phyloP scores from a whole-genome alignment of 1,140 invertebrate genomes.

The Aphelinus certus region DNA sequence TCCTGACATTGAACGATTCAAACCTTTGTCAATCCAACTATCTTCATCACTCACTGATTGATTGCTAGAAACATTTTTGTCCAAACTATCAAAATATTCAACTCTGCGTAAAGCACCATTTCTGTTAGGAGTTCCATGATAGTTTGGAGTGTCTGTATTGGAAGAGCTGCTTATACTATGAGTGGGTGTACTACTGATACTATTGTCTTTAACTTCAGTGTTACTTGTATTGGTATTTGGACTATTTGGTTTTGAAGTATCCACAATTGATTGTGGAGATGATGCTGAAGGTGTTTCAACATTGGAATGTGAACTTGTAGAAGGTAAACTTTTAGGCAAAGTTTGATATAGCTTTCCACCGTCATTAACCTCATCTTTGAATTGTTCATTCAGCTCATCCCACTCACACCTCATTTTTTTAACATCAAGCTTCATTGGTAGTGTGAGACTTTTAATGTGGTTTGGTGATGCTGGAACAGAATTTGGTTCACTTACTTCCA shows the following conservation, averaged over 20 bases:
- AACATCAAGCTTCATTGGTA: slow-evolving; percentile 76
- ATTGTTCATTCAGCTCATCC: slow-evolving; percentile 77
- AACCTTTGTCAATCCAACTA: slow-evolving; percentile 65
- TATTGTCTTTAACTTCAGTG: slow-evolving; percentile 51
- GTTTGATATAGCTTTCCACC: slow-evolving; percentile 77
- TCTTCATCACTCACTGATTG: slow-evolving; percentile 62
- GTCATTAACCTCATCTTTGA: slow-evolving; percentile 74
- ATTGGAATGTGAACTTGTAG: slow-evolving; percentile 65
- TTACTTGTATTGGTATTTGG: slow-evolving; percentile 52
- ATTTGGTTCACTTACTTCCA: slow-evolving; percentile 52
- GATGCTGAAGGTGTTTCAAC: slow-evolving; percentile 49
- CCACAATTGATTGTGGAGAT: slow-evolving; percentile 51
- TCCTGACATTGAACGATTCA: slow-evolving; percentile 76
- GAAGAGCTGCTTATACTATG: slow-evolving; percentile 62
- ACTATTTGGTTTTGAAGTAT: slow-evolving; percentile 51
- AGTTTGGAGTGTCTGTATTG: slow-evolving; percentile 61
- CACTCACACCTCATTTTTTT: slow-evolving; percentile 69
- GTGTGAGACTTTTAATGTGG: slow-evolving; percentile 69
- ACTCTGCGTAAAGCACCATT: slow-evolving; percentile 60
- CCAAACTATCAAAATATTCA: slow-evolving; percentile 61
- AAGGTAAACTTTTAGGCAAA: slow-evolving; percentile 74
- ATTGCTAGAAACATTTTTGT: slow-evolving; percentile 62
- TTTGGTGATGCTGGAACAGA: slow-evolving; percentile 65
- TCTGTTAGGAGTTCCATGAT: slow-evolving; percentile 55
- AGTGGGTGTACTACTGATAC: slow-evolving; percentile 61